phyloP scores from a whole-genome alignment of 2,888 invertebrate genomes.

The Coenonympha arcania region DNA sequence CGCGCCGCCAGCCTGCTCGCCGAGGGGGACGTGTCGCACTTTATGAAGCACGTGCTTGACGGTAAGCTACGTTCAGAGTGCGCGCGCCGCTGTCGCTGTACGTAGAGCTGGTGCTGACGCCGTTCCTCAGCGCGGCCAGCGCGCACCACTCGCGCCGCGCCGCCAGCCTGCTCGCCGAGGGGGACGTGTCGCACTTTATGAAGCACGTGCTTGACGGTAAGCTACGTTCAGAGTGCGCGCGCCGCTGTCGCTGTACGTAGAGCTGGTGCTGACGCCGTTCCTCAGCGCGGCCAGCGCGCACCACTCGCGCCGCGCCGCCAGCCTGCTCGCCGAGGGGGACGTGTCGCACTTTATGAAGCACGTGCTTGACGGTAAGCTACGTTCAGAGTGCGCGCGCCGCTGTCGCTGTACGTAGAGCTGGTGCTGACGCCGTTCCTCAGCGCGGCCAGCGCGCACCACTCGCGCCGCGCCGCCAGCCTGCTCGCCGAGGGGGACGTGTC shows the following conservation, averaged over 20 bases:
- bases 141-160: slow-evolving; percentile 87
- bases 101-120: slow-evolving; percentile 86
- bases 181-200: slow-evolving; percentile 93
- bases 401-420: slow-evolving; percentile 90
- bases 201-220: slow-evolving; percentile 82
- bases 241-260: slow-evolving; percentile 87
- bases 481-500: slow-evolving; percentile 87
- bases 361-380: slow-evolving; percentile 79
- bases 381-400: slow-evolving; percentile 85
- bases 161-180: slow-evolving; percentile 82
- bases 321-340: slow-evolving; percentile 83
- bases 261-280: slow-evolving; percentile 85
- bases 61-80: slow-evolving; percentile 83
- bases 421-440: slow-evolving; percentile 82
- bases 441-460: slow-evolving; percentile 87
- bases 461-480: slow-evolving; percentile 84
- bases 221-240: slow-evolving; percentile 86
- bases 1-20: slow-evolving; percentile 87
- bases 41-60: slow-evolving; percentile 89
- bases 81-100: slow-evolving; percentile 87
- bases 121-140: slow-evolving; percentile 83
- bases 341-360: slow-evolving; percentile 95
- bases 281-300: slow-evolving; percentile 87
- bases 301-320: slow-evolving; percentile 83
- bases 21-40: slow-evolving; percentile 87